phyloP scores from a whole-genome alignment of 2,888 invertebrate species.

The Epirrhoe tristata region DNA sequence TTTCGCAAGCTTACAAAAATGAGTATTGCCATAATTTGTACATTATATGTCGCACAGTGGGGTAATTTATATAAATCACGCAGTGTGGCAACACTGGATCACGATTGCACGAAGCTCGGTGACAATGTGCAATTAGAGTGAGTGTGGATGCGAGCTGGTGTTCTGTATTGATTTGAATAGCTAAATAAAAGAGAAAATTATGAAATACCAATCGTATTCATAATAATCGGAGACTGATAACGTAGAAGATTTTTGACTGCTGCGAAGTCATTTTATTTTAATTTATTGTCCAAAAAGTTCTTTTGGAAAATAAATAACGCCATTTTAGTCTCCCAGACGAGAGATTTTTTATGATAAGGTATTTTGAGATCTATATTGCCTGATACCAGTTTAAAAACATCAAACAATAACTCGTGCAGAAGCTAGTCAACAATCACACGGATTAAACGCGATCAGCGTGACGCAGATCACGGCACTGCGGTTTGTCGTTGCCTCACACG shows the following conservation, averaged over 20 bases:
- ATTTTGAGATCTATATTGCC: too few species aligned
- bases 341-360: too few species aligned
- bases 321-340: too few species aligned
- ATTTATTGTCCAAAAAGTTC: too few species aligned
- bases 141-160: conserved; percentile 27
- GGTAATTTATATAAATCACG: conserved; percentile 72
- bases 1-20: conserved; percentile 36
- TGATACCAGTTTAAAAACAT: not conserved
- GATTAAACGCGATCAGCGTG: conserved; percentile 50
- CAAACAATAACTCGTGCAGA: not conserved
- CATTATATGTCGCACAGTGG: conserved; percentile 63
- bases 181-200: conserved; percentile 3
- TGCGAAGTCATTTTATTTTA: too few species aligned
- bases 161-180: conserved; percentile 31
- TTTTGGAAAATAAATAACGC: too few species aligned
- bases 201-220: not conserved
- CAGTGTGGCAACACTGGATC: conserved; percentile 64
- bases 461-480: conserved; percentile 58
- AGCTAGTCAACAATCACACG: conserved; percentile 33
- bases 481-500: conserved; percentile 37
- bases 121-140: conserved; percentile 73
- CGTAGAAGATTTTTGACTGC: too few species aligned
- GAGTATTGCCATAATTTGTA: conserved; percentile 65
- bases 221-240: not conserved
- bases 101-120: conserved; percentile 69